Base-by-base conservation (phyloP, 2,888 invertebrate genomes). In the Xylota sylvarum region DNA sequence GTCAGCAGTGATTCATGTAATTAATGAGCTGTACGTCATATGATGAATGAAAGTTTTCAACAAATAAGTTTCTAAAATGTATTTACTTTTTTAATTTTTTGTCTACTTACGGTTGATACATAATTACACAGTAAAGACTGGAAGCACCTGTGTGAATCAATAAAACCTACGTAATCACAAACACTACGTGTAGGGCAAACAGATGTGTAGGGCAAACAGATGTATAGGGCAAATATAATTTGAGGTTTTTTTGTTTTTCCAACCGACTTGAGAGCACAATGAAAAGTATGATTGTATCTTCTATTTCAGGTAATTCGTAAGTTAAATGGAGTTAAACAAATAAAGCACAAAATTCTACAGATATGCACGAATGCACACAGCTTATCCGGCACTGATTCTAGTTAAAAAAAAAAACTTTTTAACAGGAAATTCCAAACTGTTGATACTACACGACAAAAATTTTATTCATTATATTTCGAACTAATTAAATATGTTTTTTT, bases 21-120 rank as follows among this genome's bases (percentile, higher is more conserved):
- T 52, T 30, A 3, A 23, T n/a, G 23, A 23, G 23, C 12, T 4
- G 17, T 32, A 55, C 27, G 55, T 55, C 55, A 55, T 30, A 23
- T 19, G 4, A 23, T 19, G 0, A 10, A 10, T 9, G 1, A 50
- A 12, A 30, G n/a, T 27, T 52, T 9, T 17, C 0, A 17, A 32
- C 9, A 32, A 30, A 58, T 9, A 35, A 14, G 6, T 35, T 37
- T 19, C 10, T 4, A 35, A 35, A 5, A 14, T 12, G 5, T 2
- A 23, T 23, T 3, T 19, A 1, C 43, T 40, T 12, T 12, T 30
- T 23, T 2, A 30, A n/a, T n/a, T n/a, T n/a, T 30, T 30, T 5
- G 3, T n/a, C 5, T 55, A 69, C 69, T 69, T 69, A 69, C 69
- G 43, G 40, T 43, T 30, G 40, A 30, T 69, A 69, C 69, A 69